Evolutionary conservation across 1,140 invertebrate species (phyloP), one percentile per base, ranked within the genome.

Genomic region (Berghia stephanieae): DNA sequence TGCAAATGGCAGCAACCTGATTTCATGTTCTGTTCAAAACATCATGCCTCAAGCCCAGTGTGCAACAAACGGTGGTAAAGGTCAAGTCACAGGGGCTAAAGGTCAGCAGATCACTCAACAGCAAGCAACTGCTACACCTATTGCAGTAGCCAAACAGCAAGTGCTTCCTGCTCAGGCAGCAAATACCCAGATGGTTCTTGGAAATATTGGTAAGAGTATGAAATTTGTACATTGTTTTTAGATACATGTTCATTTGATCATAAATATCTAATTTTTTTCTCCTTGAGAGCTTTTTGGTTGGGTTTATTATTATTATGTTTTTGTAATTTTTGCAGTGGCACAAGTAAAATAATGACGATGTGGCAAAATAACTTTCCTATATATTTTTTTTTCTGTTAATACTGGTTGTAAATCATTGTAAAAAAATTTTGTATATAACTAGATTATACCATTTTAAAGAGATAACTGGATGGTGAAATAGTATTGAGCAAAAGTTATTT

Each of bases 81-180:
- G 44, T 27, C 78, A 79, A 60, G 75, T 68, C 27, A 75, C 78
- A n/a, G 74, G 67, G 5, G 67, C 42, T 24, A 73, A 80, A 38
- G 74, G 77, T 44, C 81, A 82, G 43, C 67, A 75, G 66, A 36
- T 44, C 24, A 66, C 63, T 27, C 80, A 75, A 38, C 60, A 16
- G 36, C 67, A 75, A 42, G 66, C 60, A n/a, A 46, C 79, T 66
- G 70, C 63, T 21, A 63, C 74, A 68, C 74, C 74, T 36, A 66
- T 79, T 49, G 77, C 85, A 68, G 82, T 87, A 67, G 84, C 80
- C 44, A 84, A 85, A 8, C 85, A 86, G 74, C 83, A 82, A 8
- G 84, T 87, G 60, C 79, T 87, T 77, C 77, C 84, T 0, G 79
- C 82, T 27, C 85, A 76, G 71, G 81, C 81, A 21, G 77, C 78